phyloP scores from a whole-genome alignment of 2,797 vertebrate genomes.

The Neosalanx taihuensis region DNA sequence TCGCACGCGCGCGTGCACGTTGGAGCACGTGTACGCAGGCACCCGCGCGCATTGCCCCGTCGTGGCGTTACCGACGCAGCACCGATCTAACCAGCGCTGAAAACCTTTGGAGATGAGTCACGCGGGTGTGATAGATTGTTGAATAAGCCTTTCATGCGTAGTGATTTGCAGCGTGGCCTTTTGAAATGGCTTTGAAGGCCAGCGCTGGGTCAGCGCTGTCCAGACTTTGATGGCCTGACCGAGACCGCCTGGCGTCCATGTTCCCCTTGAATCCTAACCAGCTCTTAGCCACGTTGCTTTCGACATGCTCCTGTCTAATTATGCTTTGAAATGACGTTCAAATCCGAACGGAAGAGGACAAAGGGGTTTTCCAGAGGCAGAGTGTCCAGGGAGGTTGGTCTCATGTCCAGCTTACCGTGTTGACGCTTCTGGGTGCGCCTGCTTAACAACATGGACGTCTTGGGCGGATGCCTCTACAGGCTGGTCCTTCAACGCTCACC shows the following conservation, averaged over 20 bases:
- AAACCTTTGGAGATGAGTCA: too few relatives aligned
- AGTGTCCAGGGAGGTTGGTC: not conserved
- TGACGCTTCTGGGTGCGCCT: too few relatives aligned
- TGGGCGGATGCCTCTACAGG: too few relatives aligned
- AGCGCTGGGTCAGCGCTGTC: not conserved
- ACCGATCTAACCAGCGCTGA: too few relatives aligned
- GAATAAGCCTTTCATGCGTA: conserved; percentile 42
- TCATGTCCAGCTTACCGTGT: not conserved
- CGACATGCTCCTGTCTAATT: not conserved
- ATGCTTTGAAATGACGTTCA: not conserved
- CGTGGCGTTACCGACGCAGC: too few relatives aligned
- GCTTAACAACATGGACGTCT: too few relatives aligned
- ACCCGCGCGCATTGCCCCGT: too few relatives aligned
- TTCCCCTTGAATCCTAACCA: not conserved
- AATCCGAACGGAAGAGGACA: too few relatives aligned
- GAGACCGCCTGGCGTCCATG: not conserved
- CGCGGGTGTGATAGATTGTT: conserved; percentile 6
- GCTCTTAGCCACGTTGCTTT: not conserved
- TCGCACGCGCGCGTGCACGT: too few relatives aligned
- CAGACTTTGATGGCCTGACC: not conserved
- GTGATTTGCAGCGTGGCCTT: not conserved
- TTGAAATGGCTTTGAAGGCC: not conserved
- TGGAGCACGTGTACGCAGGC: too few relatives aligned
- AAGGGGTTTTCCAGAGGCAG: not conserved
- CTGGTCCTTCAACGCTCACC: too few relatives aligned